Evolutionary conservation across 2,797 vertebrate species (phyloP).

Genomic region (Merluccius polli): DNA sequence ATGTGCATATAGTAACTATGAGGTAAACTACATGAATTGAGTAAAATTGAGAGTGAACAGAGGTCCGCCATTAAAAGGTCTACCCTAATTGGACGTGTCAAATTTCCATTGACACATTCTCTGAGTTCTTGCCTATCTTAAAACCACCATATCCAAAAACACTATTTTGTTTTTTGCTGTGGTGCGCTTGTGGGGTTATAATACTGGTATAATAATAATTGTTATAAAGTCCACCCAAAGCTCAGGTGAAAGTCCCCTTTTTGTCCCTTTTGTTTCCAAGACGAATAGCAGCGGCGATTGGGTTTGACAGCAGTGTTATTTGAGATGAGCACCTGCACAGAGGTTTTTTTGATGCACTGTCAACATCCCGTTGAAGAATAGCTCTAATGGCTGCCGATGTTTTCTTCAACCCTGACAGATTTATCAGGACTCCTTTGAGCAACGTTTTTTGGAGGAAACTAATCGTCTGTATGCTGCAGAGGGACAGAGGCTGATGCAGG

Average conservation of each 20-base stretch:
- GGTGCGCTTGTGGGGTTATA: neutral
- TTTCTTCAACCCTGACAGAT: conserved; percentile 73
- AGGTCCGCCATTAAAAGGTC: neutral
- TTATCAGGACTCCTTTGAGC: conserved; percentile 98
- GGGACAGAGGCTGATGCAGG: conserved; percentile 98
- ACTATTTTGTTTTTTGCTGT: neutral
- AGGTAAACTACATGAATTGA: no score
- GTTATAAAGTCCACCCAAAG: neutral
- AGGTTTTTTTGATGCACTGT: conserved; percentile 29
- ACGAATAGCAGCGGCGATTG: neutral
- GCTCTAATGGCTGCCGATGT: conserved; percentile 42
- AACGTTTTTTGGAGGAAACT: conserved; percentile 96
- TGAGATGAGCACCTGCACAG: conserved; percentile 12
- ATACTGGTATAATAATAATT: no score
- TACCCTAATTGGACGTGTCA: no score
- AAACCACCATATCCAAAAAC: neutral
- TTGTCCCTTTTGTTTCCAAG: neutral
- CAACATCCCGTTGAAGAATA: conserved; percentile 35
- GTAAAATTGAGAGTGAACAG: neutral
- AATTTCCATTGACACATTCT: no score
- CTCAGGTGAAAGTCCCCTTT: neutral
- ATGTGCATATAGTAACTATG: no score
- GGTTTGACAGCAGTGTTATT: conserved; percentile 19
- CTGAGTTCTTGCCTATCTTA: no score
- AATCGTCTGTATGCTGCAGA: conserved; percentile 95